Evolutionary conservation across 1,140 invertebrate genomes (phyloP).

Genomic region (Tachypleus tridentatus): DNA sequence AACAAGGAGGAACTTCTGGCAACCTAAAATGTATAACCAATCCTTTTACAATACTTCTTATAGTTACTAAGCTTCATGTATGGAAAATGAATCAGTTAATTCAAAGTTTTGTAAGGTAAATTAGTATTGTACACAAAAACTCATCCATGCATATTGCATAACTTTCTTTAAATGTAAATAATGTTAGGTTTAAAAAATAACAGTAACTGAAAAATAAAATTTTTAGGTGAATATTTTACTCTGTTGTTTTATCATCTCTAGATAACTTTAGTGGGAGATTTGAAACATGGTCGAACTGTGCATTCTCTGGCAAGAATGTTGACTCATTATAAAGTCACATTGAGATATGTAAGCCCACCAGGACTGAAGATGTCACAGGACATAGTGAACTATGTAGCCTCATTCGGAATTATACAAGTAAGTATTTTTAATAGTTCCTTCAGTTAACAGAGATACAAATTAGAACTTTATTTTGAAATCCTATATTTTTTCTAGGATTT

Average conservation of each 20-base stretch:
- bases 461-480: too few species aligned
- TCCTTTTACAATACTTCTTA: too few species aligned
- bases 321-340: slow-evolving; percentile 76
- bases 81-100: too few species aligned
- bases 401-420: slow-evolving; percentile 63
- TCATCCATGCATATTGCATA: neutral
- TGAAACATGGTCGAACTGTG: slow-evolving; percentile 95
- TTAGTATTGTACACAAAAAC: neutral
- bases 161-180: neutral
- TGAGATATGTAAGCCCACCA: slow-evolving; percentile 78
- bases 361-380: slow-evolving; percentile 81
- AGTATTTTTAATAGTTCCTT: neutral
- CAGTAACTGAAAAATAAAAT: neutral
- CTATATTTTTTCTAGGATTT: too few species aligned
- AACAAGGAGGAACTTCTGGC: too few species aligned
- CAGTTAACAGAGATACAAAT: neutral
- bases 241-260: slow-evolving; percentile 19
- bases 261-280: slow-evolving; percentile 69
- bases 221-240: neutral
- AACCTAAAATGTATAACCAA: too few species aligned
- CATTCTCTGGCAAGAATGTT: slow-evolving; percentile 87
- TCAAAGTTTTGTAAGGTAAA: too few species aligned
- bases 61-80: too few species aligned
- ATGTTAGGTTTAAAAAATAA: slow-evolving; percentile 10
- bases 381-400: slow-evolving; percentile 61